A percentile compares a stretch with the other conserved stretches of the same genome.
phyloP scores from a whole-genome alignment of 2,888 invertebrate species.

The Nemoura dubitans region DNA sequence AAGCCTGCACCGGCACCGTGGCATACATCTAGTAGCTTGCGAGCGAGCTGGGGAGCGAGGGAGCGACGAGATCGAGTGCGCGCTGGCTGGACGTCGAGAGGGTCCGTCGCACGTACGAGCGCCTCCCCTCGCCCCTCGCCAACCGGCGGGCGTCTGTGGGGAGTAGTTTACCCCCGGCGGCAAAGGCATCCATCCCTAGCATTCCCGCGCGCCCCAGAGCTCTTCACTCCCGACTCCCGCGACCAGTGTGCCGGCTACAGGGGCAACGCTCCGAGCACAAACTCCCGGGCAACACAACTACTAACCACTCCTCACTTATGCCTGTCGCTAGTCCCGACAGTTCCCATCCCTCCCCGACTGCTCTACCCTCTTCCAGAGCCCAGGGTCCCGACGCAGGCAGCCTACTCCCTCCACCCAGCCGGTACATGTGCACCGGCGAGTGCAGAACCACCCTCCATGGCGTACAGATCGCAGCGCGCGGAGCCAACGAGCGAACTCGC shows the following conservation, averaged over 20 bases:
- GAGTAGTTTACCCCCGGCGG: conserved; percentile 28
- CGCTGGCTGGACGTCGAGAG: background rate
- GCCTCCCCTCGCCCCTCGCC: conserved; percentile 23
- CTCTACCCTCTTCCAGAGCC: background rate
- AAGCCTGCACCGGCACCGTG: conserved; percentile 53
- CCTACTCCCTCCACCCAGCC: background rate
- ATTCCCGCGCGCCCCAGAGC: background rate
- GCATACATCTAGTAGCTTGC: conserved; percentile 60
- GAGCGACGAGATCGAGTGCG: conserved; percentile 59
- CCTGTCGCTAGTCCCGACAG: background rate
- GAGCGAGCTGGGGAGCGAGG: background rate
- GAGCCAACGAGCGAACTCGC: background rate
- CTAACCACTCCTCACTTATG: background rate
- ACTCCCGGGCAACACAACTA: background rate
- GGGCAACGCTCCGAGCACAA: background rate
- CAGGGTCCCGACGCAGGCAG: background rate
- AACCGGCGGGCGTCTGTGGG: background rate
- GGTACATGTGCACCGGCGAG: background rate
- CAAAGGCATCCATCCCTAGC: background rate
- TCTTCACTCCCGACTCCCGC: background rate
- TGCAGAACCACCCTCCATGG: background rate
- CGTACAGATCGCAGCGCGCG: background rate
- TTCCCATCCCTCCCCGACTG: background rate
- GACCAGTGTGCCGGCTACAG: background rate
- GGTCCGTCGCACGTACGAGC: background rate